Evolutionary conservation across 2,113 vertebrate species (phyloP).

Genomic region (rat (Rattus norvegicus)): GRCr8 NC_086020.1:129649001-129649500

Average conservation of each 20-base stretch:
- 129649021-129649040: not conserved
- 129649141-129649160: constrained; percentile 3
- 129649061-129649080: not conserved
- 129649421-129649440: not conserved
- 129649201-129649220: not conserved
- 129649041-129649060: not conserved
- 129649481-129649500: not conserved
- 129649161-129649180: not conserved
- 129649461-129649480: not conserved
- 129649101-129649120: not conserved
- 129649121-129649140: not conserved
- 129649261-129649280: not conserved
- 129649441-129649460: not conserved
- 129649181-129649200: not conserved
- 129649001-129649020: not conserved
- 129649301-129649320: not conserved
- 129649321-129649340: not conserved
- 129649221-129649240: not conserved
- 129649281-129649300: not conserved
- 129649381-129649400: not conserved
- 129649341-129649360: not conserved
- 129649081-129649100: not conserved
- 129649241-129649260: not conserved
- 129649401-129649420: not conserved
- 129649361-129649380: not conserved